Evolutionary conservation across 2,888 invertebrate genomes (phyloP).

Genomic region (Papilio protenor): DNA sequence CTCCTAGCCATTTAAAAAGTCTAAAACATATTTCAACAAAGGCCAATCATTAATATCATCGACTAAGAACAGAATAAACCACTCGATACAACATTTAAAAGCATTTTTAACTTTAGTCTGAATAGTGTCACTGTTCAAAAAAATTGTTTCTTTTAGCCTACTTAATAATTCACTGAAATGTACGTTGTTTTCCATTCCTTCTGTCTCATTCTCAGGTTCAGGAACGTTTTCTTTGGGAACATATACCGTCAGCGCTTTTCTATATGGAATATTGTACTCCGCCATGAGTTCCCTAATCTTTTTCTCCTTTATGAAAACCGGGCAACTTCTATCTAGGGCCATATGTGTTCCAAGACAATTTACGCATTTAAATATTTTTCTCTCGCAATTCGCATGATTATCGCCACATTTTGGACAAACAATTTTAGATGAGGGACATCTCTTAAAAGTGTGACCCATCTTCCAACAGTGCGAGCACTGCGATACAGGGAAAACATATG

Average conservation of each 20-base stretch:
- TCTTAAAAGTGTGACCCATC: conserved; percentile 27
- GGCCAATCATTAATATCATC: too few species aligned
- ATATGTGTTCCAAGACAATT: too few species aligned
- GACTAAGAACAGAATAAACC: too few species aligned
- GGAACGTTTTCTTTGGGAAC: background rate
- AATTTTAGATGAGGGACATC: conserved; percentile 41
- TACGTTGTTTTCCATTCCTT: background rate
- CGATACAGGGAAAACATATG: too few species aligned
- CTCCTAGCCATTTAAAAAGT: conserved; percentile 1
- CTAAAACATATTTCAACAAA: too few species aligned
- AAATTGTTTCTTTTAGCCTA: background rate
- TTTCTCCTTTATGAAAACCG: too few species aligned
- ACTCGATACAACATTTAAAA: too few species aligned
- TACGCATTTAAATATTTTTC: conserved; percentile 18
- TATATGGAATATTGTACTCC: too few species aligned
- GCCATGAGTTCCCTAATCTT: too few species aligned
- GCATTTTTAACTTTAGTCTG: too few species aligned
- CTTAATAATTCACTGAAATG: background rate
- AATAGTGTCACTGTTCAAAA: background rate
- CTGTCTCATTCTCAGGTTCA: background rate
- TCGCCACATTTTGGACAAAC: conserved; percentile 45
- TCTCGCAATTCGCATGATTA: conserved; percentile 45
- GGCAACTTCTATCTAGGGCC: too few species aligned
- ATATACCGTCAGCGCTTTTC: background rate
- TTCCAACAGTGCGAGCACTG: background rate